These are phyloP conservation scores for Lampropteryx suffumata DNA, from an alignment of 2,888 invertebrate genomes.

Conservation along the genomic window DNA sequence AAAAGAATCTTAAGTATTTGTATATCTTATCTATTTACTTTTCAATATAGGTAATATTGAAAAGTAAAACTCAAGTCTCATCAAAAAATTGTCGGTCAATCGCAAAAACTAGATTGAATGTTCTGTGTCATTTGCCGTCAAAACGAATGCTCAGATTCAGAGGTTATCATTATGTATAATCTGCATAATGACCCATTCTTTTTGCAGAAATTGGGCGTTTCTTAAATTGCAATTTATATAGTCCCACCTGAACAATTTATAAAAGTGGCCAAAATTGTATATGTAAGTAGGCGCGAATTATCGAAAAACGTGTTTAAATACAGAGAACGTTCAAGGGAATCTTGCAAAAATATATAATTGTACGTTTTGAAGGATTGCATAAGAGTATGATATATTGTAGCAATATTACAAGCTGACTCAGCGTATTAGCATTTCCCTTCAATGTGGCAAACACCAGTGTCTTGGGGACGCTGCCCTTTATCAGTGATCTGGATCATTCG, in stretches of 20 bases:
- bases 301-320: slow-evolving; percentile 33
- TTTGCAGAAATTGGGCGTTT: slow-evolving; percentile 46
- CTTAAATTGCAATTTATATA: slow-evolving; percentile 43
- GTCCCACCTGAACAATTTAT: slow-evolving; percentile 37
- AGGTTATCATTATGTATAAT: slow-evolving; percentile 53
- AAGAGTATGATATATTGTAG: slow-evolving; percentile 2
- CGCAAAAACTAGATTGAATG: slow-evolving; percentile 33
- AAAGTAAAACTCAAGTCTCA: too few relatives aligned
- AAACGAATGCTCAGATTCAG: slow-evolving; percentile 38
- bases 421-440: too few relatives aligned
- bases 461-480: too few relatives aligned
- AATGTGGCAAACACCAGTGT: too few relatives aligned
- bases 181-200: slow-evolving; percentile 61
- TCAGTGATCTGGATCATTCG: too few relatives aligned
- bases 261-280: slow-evolving; percentile 44
- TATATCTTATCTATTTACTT: too few relatives aligned
- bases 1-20: too few relatives aligned
- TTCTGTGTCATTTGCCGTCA: slow-evolving; percentile 24
- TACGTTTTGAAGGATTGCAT: slow-evolving; percentile 19
- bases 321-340: slow-evolving; percentile 44
- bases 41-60: too few relatives aligned
- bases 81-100: too few relatives aligned
- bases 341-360: slow-evolving; percentile 22
- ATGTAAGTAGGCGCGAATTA: slow-evolving; percentile 57
- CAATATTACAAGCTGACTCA: too few relatives aligned